These are phyloP conservation scores for Mus pahari DNA, from an alignment of 2,113 vertebrate species.

Conservation along the genomic window DNA sequence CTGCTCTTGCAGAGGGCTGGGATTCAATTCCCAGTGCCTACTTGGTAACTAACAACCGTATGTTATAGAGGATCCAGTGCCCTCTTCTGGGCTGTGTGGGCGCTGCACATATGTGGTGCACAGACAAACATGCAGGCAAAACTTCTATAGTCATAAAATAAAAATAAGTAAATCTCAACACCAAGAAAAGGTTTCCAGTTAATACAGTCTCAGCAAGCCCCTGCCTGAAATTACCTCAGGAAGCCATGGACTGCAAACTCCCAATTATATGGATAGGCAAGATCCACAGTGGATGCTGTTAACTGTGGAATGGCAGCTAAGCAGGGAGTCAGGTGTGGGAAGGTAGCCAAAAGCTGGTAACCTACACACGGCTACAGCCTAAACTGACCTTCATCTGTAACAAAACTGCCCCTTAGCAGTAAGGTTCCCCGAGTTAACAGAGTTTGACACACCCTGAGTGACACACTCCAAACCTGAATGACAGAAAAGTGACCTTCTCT, in stretches of 20 bases:
- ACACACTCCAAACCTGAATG: not conserved
- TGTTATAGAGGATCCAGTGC: not conserved
- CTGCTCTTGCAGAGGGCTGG: not conserved
- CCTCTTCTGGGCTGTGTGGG: not conserved
- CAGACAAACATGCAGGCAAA: not conserved
- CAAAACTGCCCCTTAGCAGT: not conserved
- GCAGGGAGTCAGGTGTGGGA: not conserved
- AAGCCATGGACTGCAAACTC: conserved; percentile 13
- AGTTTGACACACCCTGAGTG: not conserved
- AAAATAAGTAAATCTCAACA: not conserved
- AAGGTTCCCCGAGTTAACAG: not conserved
- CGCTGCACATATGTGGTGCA: not conserved
- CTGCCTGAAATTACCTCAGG: conserved; percentile 8
- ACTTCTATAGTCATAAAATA: not conserved
- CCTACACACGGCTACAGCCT: not conserved
- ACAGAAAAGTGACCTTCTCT: not conserved
- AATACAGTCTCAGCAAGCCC: conserved; percentile 24
- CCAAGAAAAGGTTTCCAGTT: conserved; percentile 30
- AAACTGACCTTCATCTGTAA: not conserved
- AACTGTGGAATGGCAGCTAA: not conserved
- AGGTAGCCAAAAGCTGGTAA: not conserved
- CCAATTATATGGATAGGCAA: conserved; percentile 29
- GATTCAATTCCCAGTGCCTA: not conserved
- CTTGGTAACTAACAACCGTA: not conserved
- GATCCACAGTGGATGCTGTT: not conserved